Evolutionary conservation across 2,113 vertebrate species (phyloP).

Genomic region (Bambusicola thoracicus): DNA sequence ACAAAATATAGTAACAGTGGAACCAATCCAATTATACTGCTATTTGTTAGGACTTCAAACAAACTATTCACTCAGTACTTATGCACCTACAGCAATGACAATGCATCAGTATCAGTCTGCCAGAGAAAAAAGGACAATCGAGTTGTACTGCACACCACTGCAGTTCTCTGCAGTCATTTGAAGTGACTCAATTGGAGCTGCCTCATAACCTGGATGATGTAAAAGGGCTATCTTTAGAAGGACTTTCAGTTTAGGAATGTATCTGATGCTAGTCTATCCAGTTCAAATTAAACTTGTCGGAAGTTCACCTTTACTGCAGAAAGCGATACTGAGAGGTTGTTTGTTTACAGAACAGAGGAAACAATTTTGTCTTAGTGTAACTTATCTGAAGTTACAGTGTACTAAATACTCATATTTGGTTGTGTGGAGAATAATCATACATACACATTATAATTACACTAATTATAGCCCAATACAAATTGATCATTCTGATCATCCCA

Average conservation of each 20-base stretch:
- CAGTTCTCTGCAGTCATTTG: background rate
- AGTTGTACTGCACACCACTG: background rate
- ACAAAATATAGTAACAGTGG: background rate
- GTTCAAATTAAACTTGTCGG: background rate
- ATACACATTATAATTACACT: background rate
- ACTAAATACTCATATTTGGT: background rate
- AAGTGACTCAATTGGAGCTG: background rate
- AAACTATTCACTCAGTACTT: background rate
- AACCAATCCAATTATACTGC: constrained; percentile 5
- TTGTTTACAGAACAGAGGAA: background rate
- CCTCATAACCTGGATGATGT: background rate
- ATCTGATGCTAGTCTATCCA: background rate
- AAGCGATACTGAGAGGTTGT: background rate
- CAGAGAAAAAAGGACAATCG: background rate
- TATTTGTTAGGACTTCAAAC: background rate
- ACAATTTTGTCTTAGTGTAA: background rate
- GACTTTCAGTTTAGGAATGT: background rate
- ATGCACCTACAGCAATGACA: background rate
- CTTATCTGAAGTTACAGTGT: background rate
- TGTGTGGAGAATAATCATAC: background rate
- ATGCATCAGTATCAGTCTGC: background rate
- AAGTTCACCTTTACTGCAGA: background rate
- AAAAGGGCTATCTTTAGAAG: background rate
- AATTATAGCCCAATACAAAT: background rate
- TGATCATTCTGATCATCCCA: background rate